A percentile compares a stretch with the other conserved stretches of the same genome.
These are phyloP conservation scores for Falco novaeseelandiae DNA, from an alignment of 2,797 vertebrate species.

Conservation along the genomic window DNA sequence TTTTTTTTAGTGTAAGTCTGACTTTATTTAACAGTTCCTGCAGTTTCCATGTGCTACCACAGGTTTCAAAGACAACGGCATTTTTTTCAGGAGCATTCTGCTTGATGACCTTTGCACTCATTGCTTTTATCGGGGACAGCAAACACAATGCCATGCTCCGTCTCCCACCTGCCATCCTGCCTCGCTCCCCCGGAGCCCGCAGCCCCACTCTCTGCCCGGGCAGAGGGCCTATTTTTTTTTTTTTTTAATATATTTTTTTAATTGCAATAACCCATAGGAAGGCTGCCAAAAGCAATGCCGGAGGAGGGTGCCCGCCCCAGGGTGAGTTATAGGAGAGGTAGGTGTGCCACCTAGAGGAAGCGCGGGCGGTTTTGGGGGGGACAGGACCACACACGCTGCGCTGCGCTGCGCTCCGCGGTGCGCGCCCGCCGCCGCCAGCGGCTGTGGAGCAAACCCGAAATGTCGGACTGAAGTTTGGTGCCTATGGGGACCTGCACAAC, in stretches of 20 bases:
- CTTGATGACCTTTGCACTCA: not conserved
- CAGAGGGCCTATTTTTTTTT: rapidly evolving
- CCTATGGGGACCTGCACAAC: no score
- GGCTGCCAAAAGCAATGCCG: rapidly evolving
- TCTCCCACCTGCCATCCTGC: no score
- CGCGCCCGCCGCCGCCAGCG: not conserved
- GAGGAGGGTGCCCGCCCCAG: rapidly evolving
- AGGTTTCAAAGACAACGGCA: not conserved
- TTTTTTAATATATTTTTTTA: not conserved
- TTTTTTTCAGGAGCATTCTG: not conserved
- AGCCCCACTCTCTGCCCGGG: rapidly evolving
- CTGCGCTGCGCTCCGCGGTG: no score
- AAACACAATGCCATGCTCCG: not conserved
- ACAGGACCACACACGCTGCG: not conserved
- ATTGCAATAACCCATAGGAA: not conserved
- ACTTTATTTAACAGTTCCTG: not conserved
- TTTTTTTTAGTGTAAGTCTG: not conserved
- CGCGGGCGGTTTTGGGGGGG: no score
- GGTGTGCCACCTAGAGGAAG: slow-evolving; percentile 74
- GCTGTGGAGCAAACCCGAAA: not conserved
- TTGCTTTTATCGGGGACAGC: rapidly evolving
- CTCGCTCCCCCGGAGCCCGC: rapidly evolving
- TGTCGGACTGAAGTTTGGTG: no score
- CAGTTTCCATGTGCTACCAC: not conserved
- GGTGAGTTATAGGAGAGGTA: not conserved